These are phyloP conservation scores for Panulirus ornatus DNA, from an alignment of 1,140 invertebrate genomes.

Conservation along the genomic window DNA sequence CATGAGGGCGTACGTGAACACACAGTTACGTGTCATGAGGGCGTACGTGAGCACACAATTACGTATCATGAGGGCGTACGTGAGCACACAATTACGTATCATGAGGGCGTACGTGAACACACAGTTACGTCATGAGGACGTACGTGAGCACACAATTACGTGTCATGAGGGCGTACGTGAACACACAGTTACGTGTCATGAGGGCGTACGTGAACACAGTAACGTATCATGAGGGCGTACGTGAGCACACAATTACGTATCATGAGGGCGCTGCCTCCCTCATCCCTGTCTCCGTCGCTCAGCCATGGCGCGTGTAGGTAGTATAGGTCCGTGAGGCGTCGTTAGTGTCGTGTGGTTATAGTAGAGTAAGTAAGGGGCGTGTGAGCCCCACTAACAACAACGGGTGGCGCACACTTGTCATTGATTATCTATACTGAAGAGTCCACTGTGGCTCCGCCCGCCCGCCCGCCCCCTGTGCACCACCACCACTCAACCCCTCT, in stretches of 20 bases:
- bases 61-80: no score
- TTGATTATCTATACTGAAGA: constrained; percentile 49
- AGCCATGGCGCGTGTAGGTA: background rate
- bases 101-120: no score
- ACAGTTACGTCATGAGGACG: no score
- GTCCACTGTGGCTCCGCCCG: constrained; percentile 1
- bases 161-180: no score
- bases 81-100: no score
- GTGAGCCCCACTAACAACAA: constrained; percentile 15
- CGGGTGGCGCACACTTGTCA: constrained; percentile 33
- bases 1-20: no score
- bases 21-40: no score
- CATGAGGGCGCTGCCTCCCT: background rate
- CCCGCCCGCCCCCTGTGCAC: background rate
- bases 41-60: no score
- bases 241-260: no score
- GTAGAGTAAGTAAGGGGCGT: background rate
- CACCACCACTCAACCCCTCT: background rate
- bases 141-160: no score
- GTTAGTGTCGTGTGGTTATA: background rate
- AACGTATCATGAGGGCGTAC: background rate
- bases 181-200: no score
- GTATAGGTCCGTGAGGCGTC: background rate
- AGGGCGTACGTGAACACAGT: background rate
- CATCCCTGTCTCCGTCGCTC: background rate